Conservation (phyloP, 2,113 vertebrate genomes). For the Lophotis ruficrista region DNA sequence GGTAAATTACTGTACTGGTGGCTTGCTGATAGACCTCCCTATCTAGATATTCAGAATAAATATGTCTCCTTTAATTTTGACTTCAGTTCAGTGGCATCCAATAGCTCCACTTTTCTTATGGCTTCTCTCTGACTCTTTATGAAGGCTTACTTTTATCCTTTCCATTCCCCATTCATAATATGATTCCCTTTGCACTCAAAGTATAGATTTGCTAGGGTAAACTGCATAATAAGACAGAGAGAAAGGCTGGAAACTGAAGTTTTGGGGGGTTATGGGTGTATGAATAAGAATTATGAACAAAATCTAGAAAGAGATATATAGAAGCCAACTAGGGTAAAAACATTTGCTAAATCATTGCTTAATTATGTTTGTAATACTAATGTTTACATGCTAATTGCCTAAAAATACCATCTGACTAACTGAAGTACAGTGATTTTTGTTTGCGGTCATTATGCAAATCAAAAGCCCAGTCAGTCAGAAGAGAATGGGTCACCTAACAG, state of each 20-base stretch:
- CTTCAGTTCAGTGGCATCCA: background rate
- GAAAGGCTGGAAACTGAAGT: background rate
- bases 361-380: slow-evolving; percentile 29
- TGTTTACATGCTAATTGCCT: slow-evolving; percentile 19
- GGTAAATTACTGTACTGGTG: background rate
- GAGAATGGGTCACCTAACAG: background rate
- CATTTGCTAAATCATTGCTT: slow-evolving; percentile 10
- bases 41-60: background rate
- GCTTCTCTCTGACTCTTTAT: background rate
- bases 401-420: background rate
- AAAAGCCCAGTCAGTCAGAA: slow-evolving; percentile 17
- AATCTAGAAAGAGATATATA: background rate
- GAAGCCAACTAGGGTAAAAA: background rate
- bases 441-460: slow-evolving; percentile 20
- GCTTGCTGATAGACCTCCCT: background rate
- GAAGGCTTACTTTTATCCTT: background rate
- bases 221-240: background rate
- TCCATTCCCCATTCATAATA: background rate
- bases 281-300: background rate
- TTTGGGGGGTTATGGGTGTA: background rate
- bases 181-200: background rate
- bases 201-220: background rate
- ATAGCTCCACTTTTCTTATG: background rate
- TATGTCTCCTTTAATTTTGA: background rate
- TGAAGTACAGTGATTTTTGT: slow-evolving; percentile 14